Evolutionary conservation across 2,888 invertebrate genomes (phyloP).

Genomic region (Drosophila recens): DNA sequence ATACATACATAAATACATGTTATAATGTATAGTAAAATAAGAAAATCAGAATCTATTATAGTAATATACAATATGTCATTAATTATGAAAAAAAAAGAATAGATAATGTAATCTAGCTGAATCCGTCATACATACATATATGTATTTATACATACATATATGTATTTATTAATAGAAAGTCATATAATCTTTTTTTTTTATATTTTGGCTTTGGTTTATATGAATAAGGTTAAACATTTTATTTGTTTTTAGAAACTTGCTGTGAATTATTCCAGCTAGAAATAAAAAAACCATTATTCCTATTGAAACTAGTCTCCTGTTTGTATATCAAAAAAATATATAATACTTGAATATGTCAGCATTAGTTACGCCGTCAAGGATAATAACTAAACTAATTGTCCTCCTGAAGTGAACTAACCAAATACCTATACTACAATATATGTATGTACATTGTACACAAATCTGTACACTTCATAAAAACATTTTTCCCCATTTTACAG

Average conservation of each 20-base stretch:
- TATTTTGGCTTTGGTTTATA: no score
- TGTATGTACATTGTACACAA: constrained; percentile 5
- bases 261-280: not conserved
- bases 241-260: not conserved
- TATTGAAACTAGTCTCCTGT: no score
- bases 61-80: no score
- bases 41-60: not conserved
- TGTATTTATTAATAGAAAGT: no score
- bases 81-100: no score
- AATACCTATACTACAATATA: not conserved
- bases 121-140: no score
- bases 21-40: not conserved
- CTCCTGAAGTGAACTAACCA: not conserved
- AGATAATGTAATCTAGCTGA: no score
- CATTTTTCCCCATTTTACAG: constrained; percentile 14
- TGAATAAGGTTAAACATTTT: no score
- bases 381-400: not conserved
- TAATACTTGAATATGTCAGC: not conserved
- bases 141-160: no score
- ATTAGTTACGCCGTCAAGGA: not conserved
- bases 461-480: constrained; percentile 12
- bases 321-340: no score
- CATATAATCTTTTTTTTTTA: no score
- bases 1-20: not conserved
- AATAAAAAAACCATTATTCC: no score